Percentiles rank a stretch among this genome's conserved stretches.
Conservation (phyloP, 2,797 vertebrate species). For the Sebastes miniatus region DNA sequence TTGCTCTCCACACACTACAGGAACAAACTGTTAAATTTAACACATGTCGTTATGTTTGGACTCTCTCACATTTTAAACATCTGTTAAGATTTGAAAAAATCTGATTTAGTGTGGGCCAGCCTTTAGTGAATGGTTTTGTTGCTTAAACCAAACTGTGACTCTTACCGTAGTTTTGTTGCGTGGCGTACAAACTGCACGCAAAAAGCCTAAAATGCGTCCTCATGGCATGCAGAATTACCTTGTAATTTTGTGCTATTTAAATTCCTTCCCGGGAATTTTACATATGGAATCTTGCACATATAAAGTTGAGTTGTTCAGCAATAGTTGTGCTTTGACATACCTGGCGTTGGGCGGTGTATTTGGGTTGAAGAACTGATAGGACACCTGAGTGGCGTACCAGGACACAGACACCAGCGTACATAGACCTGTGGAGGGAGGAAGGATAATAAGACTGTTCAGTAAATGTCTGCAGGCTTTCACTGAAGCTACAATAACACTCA, state of each 20-base stretch:
- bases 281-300: neutral
- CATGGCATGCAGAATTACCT: too few relatives aligned
- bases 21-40: too few relatives aligned
- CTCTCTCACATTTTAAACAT: neutral
- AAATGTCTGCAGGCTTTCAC: neutral
- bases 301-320: neutral
- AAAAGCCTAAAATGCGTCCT: too few relatives aligned
- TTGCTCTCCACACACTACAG: too few relatives aligned
- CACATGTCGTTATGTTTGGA: too few relatives aligned
- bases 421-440: conserved; percentile 80
- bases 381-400: conserved; percentile 94
- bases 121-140: accelerated
- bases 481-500: neutral
- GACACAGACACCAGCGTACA: conserved; percentile 93
- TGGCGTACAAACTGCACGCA: accelerated
- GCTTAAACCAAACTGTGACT: too few relatives aligned
- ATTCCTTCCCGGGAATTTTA: neutral
- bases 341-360: conserved; percentile 91
- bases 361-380: conserved; percentile 95
- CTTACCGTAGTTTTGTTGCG: too few relatives aligned
- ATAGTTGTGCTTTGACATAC: conserved; percentile 70
- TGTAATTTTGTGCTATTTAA: too few relatives aligned
- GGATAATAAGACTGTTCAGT: neutral
- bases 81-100: too few relatives aligned
- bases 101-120: too few relatives aligned